Evolutionary conservation across 2,113 vertebrate species (phyloP).

Genomic region (Oreotrochilus melanogaster): DNA sequence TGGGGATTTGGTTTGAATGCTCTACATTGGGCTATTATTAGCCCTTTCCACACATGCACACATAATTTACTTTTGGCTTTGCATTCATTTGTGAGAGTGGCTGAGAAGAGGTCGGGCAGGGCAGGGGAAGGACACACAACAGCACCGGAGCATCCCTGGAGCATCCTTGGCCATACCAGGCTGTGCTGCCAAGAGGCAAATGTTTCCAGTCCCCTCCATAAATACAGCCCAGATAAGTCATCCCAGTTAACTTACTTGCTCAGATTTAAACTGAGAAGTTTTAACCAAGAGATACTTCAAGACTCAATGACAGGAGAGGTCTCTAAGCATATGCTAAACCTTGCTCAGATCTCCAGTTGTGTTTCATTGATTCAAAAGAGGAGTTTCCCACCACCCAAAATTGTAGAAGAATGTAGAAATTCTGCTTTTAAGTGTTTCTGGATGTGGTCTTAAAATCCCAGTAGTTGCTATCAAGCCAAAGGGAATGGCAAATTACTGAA

Average conservation of each 20-base stretch:
- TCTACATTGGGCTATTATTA: neutral
- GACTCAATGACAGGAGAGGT: neutral
- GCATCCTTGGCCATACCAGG: neutral
- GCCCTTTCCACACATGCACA: neutral
- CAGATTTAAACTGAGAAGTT: neutral
- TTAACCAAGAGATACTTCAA: neutral
- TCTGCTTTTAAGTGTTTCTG: conserved; percentile 26
- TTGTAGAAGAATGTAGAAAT: neutral
- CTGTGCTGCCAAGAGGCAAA: neutral
- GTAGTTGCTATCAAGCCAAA: neutral
- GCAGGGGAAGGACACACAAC: neutral
- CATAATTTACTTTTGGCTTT: neutral
- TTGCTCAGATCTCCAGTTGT: neutral
- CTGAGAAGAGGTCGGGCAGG: neutral
- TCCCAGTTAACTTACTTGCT: neutral
- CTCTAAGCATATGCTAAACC: neutral
- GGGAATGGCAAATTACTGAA: neutral
- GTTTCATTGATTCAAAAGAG: neutral
- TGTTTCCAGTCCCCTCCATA: rapidly evolving
- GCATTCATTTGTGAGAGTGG: neutral
- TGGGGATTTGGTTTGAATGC: neutral
- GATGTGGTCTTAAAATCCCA: conserved; percentile 17
- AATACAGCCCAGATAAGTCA: neutral
- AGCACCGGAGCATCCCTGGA: neutral
- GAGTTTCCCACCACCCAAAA: conserved; percentile 5